phyloP scores from a whole-genome alignment of 2,888 invertebrate species.

The Ctenicera cuprea region DNA sequence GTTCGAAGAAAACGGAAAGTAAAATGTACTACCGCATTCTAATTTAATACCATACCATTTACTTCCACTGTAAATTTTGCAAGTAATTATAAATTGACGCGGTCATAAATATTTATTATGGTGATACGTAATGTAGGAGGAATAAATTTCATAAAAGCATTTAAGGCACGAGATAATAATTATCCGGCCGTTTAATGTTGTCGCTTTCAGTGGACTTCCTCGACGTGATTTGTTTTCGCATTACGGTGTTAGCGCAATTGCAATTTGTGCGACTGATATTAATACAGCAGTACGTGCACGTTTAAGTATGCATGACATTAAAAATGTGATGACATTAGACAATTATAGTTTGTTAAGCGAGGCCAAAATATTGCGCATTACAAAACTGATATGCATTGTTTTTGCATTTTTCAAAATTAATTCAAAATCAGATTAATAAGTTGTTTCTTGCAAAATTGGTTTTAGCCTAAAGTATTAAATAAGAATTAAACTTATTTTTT shows the following conservation, averaged over 20 bases:
- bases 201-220: not conserved
- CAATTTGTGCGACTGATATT: not conserved
- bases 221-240: conserved; percentile 13
- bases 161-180: conserved; percentile 1
- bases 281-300: not conserved
- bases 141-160: conserved; percentile 5
- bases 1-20: not conserved
- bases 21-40: not conserved
- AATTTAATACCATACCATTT: not conserved
- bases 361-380: not conserved
- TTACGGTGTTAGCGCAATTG: conserved; percentile 2
- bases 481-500: no score
- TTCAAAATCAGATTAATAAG: no score
- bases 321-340: not conserved
- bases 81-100: no score
- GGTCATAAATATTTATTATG: no score
- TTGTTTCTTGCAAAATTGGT: no score
- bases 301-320: not conserved
- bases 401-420: no score
- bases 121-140: not conserved
- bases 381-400: not conserved
- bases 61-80: no score
- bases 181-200: not conserved
- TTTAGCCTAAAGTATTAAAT: no score
- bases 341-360: not conserved